Conservation (phyloP, 2,113 vertebrate species). For the Azemiops feae region DNA sequence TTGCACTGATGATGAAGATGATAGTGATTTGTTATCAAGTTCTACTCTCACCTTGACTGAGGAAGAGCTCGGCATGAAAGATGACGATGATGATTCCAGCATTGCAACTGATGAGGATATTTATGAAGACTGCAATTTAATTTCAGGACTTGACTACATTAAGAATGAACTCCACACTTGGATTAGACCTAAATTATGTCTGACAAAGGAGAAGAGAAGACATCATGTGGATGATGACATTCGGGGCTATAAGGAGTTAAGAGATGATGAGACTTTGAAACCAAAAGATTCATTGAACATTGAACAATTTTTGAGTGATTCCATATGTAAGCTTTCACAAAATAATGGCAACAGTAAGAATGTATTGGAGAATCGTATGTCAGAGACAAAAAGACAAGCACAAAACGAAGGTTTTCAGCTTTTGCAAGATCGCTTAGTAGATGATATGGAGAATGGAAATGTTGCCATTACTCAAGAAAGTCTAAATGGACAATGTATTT, state of each 20-base stretch:
- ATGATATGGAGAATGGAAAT: conserved; percentile 96
- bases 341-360: conserved; percentile 74
- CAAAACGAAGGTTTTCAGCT: conserved; percentile 58
- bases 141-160: conserved; percentile 89
- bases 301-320: conserved; percentile 73
- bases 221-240: conserved; percentile 79
- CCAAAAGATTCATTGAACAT: conserved; percentile 67
- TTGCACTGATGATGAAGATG: conserved; percentile 95
- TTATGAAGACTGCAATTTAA: conserved; percentile 84
- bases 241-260: conserved; percentile 72
- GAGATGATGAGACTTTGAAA: conserved; percentile 59
- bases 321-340: conserved; percentile 72
- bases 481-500: conserved; percentile 69
- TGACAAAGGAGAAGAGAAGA: conserved; percentile 80
- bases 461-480: conserved; percentile 74
- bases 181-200: conserved; percentile 78
- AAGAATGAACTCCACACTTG: conserved; percentile 90
- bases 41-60: conserved; percentile 96
- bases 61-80: conserved; percentile 89
- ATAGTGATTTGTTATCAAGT: conserved; percentile 95
- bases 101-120: conserved; percentile 85
- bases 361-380: conserved; percentile 39
- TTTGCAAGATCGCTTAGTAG: conserved; percentile 79
- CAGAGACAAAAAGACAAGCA: conserved; percentile 56
- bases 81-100: conserved; percentile 84